phyloP scores from a whole-genome alignment of 53 echinoderm and acorn worm species.

The Crossaster papposus region DNA sequence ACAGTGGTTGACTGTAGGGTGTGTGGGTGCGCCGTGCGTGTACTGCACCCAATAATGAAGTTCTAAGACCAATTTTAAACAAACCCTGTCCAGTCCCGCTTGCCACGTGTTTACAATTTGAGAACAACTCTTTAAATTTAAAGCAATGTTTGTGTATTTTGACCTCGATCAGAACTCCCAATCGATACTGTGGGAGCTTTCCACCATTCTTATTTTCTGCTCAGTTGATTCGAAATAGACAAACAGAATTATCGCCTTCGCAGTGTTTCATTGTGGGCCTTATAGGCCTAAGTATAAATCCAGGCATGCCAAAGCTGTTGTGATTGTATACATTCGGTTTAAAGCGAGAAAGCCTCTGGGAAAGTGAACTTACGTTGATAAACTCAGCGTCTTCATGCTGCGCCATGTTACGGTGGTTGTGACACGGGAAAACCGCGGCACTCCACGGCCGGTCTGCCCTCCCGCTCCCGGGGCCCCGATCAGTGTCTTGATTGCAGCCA shows the following conservation, averaged over 20 bases:
- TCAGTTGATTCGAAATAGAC: too few relatives aligned
- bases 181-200: neutral
- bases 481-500: slow-evolving; percentile 13
- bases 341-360: neutral
- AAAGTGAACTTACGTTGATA: slow-evolving; percentile 48
- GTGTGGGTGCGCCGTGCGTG: neutral
- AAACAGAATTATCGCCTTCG: too few relatives aligned
- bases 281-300: too few relatives aligned
- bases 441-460: slow-evolving; percentile 34
- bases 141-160: slow-evolving; percentile 8
- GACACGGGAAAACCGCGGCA: slow-evolving; percentile 54
- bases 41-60: neutral
- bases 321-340: neutral
- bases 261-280: too few relatives aligned
- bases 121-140: neutral
- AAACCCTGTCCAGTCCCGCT: neutral
- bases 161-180: neutral
- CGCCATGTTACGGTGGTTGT: slow-evolving; percentile 57
- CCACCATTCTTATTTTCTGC: neutral
- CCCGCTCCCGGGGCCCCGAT: slow-evolving; percentile 34
- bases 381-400: slow-evolving; percentile 52
- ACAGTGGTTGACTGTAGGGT: slow-evolving; percentile 32
- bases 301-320: too few relatives aligned
- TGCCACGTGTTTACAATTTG: neutral
- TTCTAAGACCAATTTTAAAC: slow-evolving; percentile 34